Evolutionary conservation across 2,797 vertebrate genomes (phyloP), one percentile per base, ranked within the genome.

Genomic region (Enteromius thamalakanensis): DNA sequence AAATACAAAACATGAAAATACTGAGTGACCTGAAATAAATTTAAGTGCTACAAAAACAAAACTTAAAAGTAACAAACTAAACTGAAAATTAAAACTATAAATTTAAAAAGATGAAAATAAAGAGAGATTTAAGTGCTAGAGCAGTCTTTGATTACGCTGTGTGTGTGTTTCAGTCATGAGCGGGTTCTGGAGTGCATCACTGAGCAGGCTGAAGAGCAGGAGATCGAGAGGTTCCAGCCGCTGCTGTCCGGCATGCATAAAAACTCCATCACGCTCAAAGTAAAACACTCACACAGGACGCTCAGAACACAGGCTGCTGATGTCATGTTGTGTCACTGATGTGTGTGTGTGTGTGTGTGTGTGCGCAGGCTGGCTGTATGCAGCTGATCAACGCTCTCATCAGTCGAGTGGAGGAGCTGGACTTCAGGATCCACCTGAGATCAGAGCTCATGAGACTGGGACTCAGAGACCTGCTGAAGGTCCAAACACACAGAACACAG

Each of bases 351-450:
- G 74, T 71, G 64, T 80, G 78, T 76, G 12, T 70, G 70, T 64
- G 64, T 14, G 4, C 19, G 29, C 86, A 96, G 95, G 92, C 89
- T 40, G 93, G 91, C 80, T 98, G 97, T 85, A 96, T 98, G 91
- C 96, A 96, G 86, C 91, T 98, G 64, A 97, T 98, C 91, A 98
- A 98, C 23, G 97, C 96, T 80, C 92, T 98, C 81, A 97, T 98
- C 92, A 97, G 93, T 84, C 94, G 95, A 53, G 96, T 93, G 60
- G 96, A 97, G 79, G 97, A 98, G 85, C 92, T 98, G 88, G 97
- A 98, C 90, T 97, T 97, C 89, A 95, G 97, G 91, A 94, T 98
- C 90, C 97, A 98, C 87, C 95, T 98, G 87, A 95, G 97, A 82
- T 97, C 96, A 70, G 97, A 98, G 87, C 91, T 98, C 75, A 95